Conservation (phyloP, 2,797 vertebrate genomes). For the Oceanodroma leucorhoa region DNA sequence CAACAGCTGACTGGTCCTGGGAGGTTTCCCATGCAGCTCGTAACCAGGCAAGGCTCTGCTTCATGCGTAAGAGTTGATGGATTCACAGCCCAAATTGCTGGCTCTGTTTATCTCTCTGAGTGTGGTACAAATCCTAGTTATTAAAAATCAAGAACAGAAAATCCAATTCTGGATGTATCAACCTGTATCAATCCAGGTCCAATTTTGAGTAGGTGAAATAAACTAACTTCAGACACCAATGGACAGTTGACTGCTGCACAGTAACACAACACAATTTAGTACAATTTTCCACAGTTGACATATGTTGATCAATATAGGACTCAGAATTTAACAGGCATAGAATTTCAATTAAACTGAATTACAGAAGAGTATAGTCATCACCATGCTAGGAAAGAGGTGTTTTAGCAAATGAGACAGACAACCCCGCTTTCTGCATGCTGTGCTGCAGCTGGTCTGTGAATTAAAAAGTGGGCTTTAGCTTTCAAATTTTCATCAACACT, state of each 20-base stretch:
- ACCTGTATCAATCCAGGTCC: constrained; percentile 19
- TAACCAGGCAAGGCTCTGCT: neutral
- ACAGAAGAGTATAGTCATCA: constrained; percentile 58
- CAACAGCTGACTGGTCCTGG: neutral
- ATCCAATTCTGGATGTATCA: constrained; percentile 58
- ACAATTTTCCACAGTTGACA: constrained; percentile 76
- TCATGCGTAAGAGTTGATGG: neutral
- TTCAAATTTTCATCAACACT: constrained; percentile 42
- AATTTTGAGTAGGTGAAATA: constrained; percentile 59
- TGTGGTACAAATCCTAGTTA: constrained; percentile 40
- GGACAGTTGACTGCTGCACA: constrained; percentile 65
- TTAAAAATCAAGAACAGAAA: constrained; percentile 64
- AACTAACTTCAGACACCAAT: constrained; percentile 60
- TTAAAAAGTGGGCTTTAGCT: constrained; percentile 2
- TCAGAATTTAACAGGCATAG: constrained; percentile 74
- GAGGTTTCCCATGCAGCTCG: neutral
- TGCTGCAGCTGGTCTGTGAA: constrained; percentile 38
- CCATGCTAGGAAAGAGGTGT: constrained; percentile 29
- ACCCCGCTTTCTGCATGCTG: neutral
- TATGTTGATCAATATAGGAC: constrained; percentile 74
- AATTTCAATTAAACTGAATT: constrained; percentile 77
- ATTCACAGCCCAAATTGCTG: neutral
- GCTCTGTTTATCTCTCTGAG: constrained; percentile 30
- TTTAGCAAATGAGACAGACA: constrained; percentile 56
- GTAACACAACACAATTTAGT: constrained; percentile 71